Base-by-base conservation (phyloP, 2,888 invertebrate species). In the Trisateles emortualis region DNA sequence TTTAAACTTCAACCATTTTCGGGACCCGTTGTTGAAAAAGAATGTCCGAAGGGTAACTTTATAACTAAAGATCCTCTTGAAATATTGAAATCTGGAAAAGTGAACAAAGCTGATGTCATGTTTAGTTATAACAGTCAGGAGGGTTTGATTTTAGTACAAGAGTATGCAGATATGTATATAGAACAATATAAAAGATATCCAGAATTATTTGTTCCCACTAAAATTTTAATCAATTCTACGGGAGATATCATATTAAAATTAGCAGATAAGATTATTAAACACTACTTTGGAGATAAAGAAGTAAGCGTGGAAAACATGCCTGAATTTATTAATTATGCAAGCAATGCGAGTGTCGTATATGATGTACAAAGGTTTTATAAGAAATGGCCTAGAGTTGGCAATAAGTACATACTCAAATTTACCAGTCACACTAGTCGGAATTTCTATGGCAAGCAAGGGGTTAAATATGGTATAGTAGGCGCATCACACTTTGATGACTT, bases 121-220 rank as follows among this genome's bases (percentile, higher is more conserved):
- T 90, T 95, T 17, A 96, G 97, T 1, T 79, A 95, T 3, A 96
- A 95, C 6, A 93, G 93, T 0, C 93, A 95, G 42, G 97, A 96
- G 84, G 95, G n/a, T n/a, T n/a, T n/a, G n/a, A n/a, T n/a, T n/a
- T n/a, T n/a, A n/a, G n/a, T n/a, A n/a, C 95, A 2, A 26, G 79
- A 10, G 11, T 78, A 0, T 61, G 47, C 2, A 9, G 80, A 3
- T 22, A 54, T 2, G 0, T 13, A 0, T 53, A 72, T 74, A 1
- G 11, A 54, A 1, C 48, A 57, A 1, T 80, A 75, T 43, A 55
- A 63, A 0, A 66, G 43, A 46, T 76, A 76, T 30, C 60, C 66
- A 4, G 83, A 84, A 54, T 24, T 74, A 13, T 42, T 81, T 2
- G 72, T 79, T 1, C 82, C 84, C 0, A 71, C 59, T 40, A 66